phyloP scores from a whole-genome alignment of 1,140 invertebrate genomes.

The Gonioctena quinquepunctata region DNA sequence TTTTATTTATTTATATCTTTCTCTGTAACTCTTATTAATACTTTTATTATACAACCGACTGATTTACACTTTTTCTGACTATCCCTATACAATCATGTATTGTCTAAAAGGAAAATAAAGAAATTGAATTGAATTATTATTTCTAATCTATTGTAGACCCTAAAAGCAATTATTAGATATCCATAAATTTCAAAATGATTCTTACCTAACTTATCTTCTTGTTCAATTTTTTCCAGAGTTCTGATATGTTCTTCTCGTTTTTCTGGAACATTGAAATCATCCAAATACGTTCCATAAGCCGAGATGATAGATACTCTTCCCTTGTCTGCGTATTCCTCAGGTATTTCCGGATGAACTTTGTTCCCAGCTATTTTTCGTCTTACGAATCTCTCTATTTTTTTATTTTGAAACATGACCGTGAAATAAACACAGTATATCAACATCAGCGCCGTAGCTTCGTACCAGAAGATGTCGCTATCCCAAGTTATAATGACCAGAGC shows the following conservation, averaged over 20 bases:
- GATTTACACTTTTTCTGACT: too few species aligned
- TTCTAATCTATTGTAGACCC: too few species aligned
- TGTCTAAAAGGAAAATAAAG: too few species aligned
- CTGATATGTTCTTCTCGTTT: constrained; percentile 25
- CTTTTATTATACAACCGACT: too few species aligned
- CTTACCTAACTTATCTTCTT: constrained; percentile 18
- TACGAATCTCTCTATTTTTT: constrained; percentile 51
- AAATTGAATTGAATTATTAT: too few species aligned
- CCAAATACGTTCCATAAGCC: constrained; percentile 28
- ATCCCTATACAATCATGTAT: too few species aligned
- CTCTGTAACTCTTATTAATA: too few species aligned
- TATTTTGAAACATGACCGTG: constrained; percentile 64
- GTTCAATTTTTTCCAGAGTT: constrained; percentile 12
- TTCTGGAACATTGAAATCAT: constrained; percentile 19
- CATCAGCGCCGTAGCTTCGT: constrained; percentile 72
- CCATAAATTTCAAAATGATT: too few species aligned
- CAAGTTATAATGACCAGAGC: constrained; percentile 77
- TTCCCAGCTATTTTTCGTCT: constrained; percentile 22
- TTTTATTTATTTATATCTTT: too few species aligned
- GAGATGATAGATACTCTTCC: constrained; percentile 23
- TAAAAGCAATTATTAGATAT: too few species aligned
- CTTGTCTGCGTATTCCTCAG: neutral
- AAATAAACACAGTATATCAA: constrained; percentile 72
- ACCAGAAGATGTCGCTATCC: constrained; percentile 80
- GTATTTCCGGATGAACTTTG: too few species aligned